Percentiles rank a stretch among this genome's conserved stretches.
phyloP scores from a whole-genome alignment of 2,797 vertebrate genomes.

The Masticophis lateralis region DNA sequence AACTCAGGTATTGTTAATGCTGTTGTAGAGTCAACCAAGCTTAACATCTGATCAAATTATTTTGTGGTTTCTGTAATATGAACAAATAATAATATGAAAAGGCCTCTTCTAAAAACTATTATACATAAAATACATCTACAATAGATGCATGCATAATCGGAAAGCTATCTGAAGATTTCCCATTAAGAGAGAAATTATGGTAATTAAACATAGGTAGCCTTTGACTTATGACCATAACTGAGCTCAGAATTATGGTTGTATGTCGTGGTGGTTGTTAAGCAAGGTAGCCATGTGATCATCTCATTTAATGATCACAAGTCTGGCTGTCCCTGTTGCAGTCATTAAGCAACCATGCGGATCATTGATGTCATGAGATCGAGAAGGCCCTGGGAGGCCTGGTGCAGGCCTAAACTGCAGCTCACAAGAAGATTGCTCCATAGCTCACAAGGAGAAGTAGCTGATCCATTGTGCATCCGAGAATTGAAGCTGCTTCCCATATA shows the following conservation, averaged over 20 bases:
- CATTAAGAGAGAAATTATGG: not conserved
- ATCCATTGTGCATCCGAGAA: not conserved
- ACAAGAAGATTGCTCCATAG: too few relatives aligned
- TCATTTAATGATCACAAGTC: not conserved
- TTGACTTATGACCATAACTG: not conserved
- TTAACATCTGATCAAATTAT: not conserved
- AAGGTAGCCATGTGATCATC: not conserved
- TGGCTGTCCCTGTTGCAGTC: not conserved
- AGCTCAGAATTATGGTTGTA: not conserved
- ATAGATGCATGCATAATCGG: not conserved
- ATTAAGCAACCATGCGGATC: not conserved
- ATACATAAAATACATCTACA: not conserved
- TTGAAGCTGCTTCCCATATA: not conserved
- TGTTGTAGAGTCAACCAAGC: not conserved
- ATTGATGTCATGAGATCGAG: not conserved
- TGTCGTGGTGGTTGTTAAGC: not conserved
- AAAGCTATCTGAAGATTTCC: not conserved
- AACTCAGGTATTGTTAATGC: not conserved
- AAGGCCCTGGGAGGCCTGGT: not conserved
- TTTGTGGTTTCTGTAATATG: not conserved
- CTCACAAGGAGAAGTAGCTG: not conserved
- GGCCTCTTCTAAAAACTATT: not conserved
- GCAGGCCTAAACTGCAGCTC: not conserved
- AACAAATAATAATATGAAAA: not conserved
- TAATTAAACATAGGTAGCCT: not conserved